Conservation (phyloP, 2,113 vertebrate genomes). For the Azemiops feae region DNA sequence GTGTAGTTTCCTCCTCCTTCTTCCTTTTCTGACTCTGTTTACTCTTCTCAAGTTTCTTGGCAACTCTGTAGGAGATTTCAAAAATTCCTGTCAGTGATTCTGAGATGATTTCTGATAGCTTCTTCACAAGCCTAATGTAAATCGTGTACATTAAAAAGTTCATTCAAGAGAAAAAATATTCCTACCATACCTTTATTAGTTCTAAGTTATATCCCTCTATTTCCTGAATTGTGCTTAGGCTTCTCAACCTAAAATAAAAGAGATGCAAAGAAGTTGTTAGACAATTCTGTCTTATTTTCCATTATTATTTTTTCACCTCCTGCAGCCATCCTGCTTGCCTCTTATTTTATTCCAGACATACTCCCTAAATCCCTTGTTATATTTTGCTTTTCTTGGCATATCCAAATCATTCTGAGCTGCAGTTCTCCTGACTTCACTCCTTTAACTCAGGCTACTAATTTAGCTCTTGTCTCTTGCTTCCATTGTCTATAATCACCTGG, state of each 20-base stretch:
- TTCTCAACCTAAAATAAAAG: neutral
- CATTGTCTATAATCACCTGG: neutral
- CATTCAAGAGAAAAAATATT: neutral
- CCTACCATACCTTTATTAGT: neutral
- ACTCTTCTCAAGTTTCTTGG: neutral
- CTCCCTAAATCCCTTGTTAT: neutral
- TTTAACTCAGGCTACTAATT: neutral
- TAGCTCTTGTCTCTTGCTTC: neutral
- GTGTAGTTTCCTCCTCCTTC: neutral
- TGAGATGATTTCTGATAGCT: neutral
- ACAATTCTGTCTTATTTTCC: neutral
- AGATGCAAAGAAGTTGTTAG: neutral
- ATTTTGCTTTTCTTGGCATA: neutral
- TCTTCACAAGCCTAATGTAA: neutral
- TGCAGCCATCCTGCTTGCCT: neutral
- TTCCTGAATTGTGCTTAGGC: neutral
- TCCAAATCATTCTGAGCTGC: neutral
- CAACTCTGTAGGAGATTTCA: neutral
- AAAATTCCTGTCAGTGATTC: neutral
- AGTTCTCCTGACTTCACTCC: neutral
- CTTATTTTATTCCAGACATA: neutral
- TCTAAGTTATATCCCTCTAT: neutral
- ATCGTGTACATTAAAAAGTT: neutral
- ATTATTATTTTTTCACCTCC: neutral
- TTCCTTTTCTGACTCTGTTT: neutral